Percentiles rank a stretch among this genome's conserved stretches.
Conservation (phyloP, 2,888 invertebrate genomes). For the Erebia epiphron region DNA sequence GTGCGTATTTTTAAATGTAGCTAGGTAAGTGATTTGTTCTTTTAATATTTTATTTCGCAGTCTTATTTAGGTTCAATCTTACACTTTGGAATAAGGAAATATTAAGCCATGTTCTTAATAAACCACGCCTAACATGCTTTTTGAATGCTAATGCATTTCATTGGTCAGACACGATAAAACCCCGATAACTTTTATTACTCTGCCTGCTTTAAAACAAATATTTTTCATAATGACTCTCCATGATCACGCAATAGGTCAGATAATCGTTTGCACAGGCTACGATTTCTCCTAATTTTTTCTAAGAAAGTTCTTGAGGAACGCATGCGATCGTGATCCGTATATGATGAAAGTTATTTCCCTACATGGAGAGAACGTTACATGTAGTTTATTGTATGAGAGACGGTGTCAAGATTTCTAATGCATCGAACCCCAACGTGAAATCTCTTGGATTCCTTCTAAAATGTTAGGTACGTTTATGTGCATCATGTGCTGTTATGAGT, state of each 20-base stretch:
- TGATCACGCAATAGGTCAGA: constrained; percentile 30
- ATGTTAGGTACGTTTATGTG: no score
- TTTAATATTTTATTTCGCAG: background rate
- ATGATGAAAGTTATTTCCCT: constrained; percentile 55
- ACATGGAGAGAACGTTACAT: constrained; percentile 50
- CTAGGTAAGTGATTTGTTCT: background rate
- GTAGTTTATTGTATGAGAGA: constrained; percentile 20
- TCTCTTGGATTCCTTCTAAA: background rate
- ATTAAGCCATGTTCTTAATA: background rate
- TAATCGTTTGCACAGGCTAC: constrained; percentile 18
- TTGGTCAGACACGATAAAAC: constrained; percentile 3
- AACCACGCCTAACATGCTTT: constrained; percentile 1
- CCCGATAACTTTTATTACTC: constrained; percentile 9
- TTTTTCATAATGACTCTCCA: constrained; percentile 11
- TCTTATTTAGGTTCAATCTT: background rate
- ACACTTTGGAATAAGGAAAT: background rate
- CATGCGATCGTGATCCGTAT: constrained; percentile 63
- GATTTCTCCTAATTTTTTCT: constrained; percentile 65
- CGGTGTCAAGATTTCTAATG: constrained; percentile 1
- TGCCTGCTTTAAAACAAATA: constrained; percentile 9
- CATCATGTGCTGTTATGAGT: no score
- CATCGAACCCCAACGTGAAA: background rate
- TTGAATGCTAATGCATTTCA: constrained; percentile 11
- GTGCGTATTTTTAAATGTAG: background rate
- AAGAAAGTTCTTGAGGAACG: constrained; percentile 51